Percentiles rank a stretch among this genome's conserved stretches.
These are phyloP conservation scores for Glareola pratincola DNA, from an alignment of 2,113 vertebrate genomes.

Conservation along the genomic window DNA sequence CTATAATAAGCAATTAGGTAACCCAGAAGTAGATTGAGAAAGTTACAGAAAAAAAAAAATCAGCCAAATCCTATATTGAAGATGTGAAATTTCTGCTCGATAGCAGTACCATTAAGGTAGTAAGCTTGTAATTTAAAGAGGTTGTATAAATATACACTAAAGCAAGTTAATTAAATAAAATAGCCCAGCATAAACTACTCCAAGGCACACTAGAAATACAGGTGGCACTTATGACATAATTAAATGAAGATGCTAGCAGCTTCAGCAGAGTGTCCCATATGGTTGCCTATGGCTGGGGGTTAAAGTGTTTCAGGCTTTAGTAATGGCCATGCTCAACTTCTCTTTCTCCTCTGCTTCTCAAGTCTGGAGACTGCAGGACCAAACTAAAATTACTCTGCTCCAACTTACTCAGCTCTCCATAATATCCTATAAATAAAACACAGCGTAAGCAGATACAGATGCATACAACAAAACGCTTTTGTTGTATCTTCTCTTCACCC, in stretches of 20 bases:
- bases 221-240: background rate
- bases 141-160: background rate
- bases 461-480: background rate
- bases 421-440: background rate
- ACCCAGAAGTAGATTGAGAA: background rate
- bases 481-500: background rate
- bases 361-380: background rate
- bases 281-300: background rate
- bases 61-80: background rate
- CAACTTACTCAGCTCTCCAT: background rate
- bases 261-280: background rate
- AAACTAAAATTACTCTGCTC: background rate
- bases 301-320: background rate
- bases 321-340: background rate
- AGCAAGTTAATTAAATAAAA: background rate
- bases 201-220: background rate
- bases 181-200: background rate
- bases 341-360: background rate
- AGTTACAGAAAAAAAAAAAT: background rate
- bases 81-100: background rate
- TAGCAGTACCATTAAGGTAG: background rate
- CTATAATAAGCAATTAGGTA: background rate
- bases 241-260: background rate
- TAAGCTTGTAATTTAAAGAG: background rate
- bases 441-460: fast-evolving